These are phyloP conservation scores for Ophion ellenae DNA, from an alignment of 2,888 invertebrate species.

Conservation along the genomic window DNA sequence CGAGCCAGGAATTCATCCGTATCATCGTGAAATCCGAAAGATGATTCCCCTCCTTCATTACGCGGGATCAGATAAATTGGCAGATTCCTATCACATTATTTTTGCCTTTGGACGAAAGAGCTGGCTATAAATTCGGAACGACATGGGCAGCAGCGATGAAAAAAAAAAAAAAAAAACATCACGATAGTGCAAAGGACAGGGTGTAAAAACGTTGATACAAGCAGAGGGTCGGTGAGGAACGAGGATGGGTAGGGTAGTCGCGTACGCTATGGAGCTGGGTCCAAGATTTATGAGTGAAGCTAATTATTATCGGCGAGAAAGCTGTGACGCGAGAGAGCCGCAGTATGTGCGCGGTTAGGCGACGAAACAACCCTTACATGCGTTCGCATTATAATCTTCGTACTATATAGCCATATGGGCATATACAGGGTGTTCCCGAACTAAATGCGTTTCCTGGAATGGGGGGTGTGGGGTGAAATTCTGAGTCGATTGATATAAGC, in stretches of 20 bases:
- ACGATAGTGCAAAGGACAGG: neutral
- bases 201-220: conserved; percentile 33
- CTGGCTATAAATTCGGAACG: neutral
- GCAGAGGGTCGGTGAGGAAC: neutral
- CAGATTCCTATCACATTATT: neutral
- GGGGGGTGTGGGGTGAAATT: too few species aligned
- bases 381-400: conserved; percentile 25
- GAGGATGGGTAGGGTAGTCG: conserved; percentile 3
- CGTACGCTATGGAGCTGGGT: conserved; percentile 21
- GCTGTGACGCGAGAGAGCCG: conserved; percentile 50
- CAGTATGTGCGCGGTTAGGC: conserved; percentile 70
- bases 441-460: too few species aligned
- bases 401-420: conserved; percentile 8
- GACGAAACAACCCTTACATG: conserved; percentile 59
- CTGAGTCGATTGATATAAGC: too few species aligned
- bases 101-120: neutral
- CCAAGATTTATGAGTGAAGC: conserved; percentile 75
- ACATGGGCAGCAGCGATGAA: neutral
- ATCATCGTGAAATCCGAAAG: too few species aligned
- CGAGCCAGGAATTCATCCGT: neutral
- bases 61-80: neutral
- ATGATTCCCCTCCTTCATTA: neutral
- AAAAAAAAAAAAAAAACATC: neutral
- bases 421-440: neutral
- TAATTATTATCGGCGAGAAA: conserved; percentile 76